Evolutionary conservation across 2,113 vertebrate genomes (phyloP).

Genomic region (Emydura subglobosa): DNA sequence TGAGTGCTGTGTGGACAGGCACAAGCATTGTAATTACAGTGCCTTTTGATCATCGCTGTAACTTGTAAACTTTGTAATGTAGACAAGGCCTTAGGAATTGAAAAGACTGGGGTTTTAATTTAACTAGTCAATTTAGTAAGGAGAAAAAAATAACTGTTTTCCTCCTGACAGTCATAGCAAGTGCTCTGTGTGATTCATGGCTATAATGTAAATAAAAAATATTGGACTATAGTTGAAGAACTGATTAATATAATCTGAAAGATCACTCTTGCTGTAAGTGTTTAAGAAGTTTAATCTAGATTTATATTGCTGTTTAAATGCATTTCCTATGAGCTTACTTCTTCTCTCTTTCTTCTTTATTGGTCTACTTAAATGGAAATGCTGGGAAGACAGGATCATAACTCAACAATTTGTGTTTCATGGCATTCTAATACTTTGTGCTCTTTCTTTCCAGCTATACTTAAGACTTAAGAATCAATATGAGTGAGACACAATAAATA

Average conservation of each 20-base stretch:
- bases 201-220: background rate
- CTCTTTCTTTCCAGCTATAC: background rate
- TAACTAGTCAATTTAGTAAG: background rate
- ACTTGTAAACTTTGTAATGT: too few relatives aligned
- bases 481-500: background rate
- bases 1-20: too few relatives aligned
- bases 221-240: background rate
- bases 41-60: too few relatives aligned
- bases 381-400: background rate
- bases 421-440: background rate
- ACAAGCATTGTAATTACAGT: too few relatives aligned
- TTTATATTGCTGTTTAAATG: background rate
- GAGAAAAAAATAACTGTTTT: background rate
- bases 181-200: background rate
- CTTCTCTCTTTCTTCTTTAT: background rate
- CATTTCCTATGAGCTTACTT: background rate
- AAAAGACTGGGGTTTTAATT: background rate
- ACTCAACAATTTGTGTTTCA: background rate
- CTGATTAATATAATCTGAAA: constrained; percentile 32
- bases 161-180: background rate
- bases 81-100: background rate
- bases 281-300: background rate
- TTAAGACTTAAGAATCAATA: background rate
- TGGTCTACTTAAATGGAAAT: background rate
- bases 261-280: background rate